Percentiles rank a stretch among this genome's conserved stretches.
phyloP scores from a whole-genome alignment of 2,797 vertebrate species.

The Crypturellus tataupa region DNA sequence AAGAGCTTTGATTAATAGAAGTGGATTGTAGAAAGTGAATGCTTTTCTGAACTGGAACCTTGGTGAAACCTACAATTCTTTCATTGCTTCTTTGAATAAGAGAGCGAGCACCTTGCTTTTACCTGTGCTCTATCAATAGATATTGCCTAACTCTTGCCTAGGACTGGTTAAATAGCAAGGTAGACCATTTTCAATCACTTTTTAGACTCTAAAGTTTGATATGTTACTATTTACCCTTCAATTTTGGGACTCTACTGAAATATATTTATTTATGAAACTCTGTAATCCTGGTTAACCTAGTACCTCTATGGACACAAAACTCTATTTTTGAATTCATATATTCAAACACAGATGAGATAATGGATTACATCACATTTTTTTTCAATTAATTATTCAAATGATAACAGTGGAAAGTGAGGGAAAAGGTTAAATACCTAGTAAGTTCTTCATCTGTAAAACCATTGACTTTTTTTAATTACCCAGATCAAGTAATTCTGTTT shows the following conservation, averaged over 20 bases:
- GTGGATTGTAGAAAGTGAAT: not conserved
- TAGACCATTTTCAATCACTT: not conserved
- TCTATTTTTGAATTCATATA: not conserved
- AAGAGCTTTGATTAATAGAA: not conserved
- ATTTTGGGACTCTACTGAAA: not conserved
- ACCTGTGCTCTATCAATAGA: not conserved
- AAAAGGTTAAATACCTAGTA: not conserved
- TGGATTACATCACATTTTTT: not conserved
- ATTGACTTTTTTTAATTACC: not conserved
- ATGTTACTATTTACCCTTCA: not conserved
- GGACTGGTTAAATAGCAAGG: not conserved
- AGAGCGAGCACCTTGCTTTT: not conserved
- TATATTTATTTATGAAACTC: not conserved
- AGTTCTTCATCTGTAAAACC: not conserved
- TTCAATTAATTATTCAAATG: not conserved
- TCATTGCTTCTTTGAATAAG: no score
- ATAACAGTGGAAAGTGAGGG: not conserved
- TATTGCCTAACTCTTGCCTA: not conserved
- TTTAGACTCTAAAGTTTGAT: not conserved
- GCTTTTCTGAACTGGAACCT: not conserved
- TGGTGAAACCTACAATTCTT: not conserved
- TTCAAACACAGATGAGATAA: not conserved
- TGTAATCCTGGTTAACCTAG: not conserved
- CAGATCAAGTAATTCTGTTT: not conserved
- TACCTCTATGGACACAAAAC: not conserved